Evolutionary conservation across 1,140 invertebrate species (phyloP).

Genomic region (Bombus waltoni): DNA sequence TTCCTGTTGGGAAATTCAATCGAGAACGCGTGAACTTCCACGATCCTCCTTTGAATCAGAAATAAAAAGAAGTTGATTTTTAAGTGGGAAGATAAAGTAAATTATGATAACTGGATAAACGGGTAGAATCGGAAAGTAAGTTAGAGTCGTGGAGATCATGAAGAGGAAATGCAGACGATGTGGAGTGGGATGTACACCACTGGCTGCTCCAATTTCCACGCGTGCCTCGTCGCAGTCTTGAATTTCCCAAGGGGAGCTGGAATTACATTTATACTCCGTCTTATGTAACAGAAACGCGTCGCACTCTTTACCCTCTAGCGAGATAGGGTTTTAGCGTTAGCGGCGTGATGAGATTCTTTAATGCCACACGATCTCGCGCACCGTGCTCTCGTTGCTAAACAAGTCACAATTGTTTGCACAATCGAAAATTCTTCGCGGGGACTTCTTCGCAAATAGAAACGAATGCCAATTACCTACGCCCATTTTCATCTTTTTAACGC

Average conservation of each 20-base stretch:
- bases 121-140: background rate
- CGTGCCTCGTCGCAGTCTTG: conserved; percentile 44
- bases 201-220: conserved; percentile 47
- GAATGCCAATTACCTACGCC: background rate
- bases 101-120: background rate
- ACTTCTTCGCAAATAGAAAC: background rate
- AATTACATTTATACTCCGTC: conserved; percentile 48
- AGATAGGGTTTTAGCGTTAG: conserved; percentile 12
- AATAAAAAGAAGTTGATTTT: background rate
- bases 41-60: too few relatives aligned
- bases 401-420: background rate
- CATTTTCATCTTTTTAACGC: background rate
- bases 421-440: background rate
- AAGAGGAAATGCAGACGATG: background rate
- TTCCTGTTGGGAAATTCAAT: too few relatives aligned
- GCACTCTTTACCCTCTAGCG: conserved; percentile 29
- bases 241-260: conserved; percentile 46
- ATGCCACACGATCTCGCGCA: background rate
- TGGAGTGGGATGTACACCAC: background rate
- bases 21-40: too few relatives aligned
- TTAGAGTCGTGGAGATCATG: background rate
- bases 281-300: conserved; percentile 53
- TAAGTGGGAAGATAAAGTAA: background rate
- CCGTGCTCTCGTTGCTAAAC: background rate
- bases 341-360: conserved; percentile 41